Conservation (phyloP, 1,140 invertebrate genomes). For the Hormaphis cornu region DNA sequence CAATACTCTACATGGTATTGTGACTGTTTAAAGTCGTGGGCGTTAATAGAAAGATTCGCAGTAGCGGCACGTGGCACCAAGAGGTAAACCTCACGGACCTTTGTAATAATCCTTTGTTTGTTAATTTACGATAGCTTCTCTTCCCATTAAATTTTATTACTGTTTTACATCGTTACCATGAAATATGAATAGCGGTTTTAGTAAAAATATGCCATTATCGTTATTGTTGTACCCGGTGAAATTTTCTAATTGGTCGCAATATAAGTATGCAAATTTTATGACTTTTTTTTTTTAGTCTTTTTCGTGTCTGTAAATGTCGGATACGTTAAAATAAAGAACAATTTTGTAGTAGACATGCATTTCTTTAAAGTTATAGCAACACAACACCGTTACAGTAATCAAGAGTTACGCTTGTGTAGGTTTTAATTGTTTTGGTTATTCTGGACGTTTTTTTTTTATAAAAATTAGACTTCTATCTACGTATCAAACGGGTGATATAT, state of each 20-base stretch:
- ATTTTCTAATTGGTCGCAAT: neutral
- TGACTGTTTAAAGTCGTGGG: neutral
- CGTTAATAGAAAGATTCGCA: neutral
- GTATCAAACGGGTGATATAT: too few species aligned
- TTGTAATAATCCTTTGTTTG: conserved; percentile 23
- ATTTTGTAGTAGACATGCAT: neutral
- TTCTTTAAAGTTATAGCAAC: too few species aligned
- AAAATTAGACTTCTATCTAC: too few species aligned
- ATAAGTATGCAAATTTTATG: neutral
- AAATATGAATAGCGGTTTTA: conserved; percentile 8
- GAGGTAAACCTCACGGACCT: conserved; percentile 9
- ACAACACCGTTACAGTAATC: too few species aligned
- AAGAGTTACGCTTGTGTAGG: too few species aligned
- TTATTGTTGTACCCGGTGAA: neutral
- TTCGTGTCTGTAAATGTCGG: neutral
- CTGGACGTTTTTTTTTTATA: too few species aligned
- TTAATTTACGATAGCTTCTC: neutral
- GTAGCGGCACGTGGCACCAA: neutral
- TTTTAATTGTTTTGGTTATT: too few species aligned
- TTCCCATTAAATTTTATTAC: neutral
- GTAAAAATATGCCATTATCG: neutral
- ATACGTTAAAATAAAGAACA: neutral
- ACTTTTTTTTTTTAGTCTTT: neutral
- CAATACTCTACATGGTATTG: too few species aligned
- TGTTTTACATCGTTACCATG: neutral